Percentiles rank a stretch among this genome's conserved stretches.
Conservation (phyloP, 2,888 invertebrate species). For the Mactromeris polynyma region DNA sequence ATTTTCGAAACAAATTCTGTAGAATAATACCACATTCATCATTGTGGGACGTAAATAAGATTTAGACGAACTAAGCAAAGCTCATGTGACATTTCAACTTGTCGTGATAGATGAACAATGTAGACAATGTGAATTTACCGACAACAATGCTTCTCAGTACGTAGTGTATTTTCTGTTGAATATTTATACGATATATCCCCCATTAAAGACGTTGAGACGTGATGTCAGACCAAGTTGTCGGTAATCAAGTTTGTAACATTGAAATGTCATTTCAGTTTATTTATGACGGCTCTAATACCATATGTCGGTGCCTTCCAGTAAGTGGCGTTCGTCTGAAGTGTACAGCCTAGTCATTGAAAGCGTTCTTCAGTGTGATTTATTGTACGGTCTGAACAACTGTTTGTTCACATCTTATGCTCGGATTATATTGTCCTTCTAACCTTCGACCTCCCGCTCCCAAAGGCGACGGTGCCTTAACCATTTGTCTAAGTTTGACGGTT, state of each 20-base stretch:
- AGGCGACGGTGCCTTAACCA: too few species aligned
- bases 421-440: too few species aligned
- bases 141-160: not conserved
- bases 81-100: not conserved
- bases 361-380: not conserved
- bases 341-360: not conserved
- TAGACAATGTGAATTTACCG: not conserved
- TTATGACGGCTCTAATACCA: not conserved
- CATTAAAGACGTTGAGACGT: not conserved
- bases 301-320: not conserved
- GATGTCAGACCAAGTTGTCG: not conserved
- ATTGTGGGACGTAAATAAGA: not conserved
- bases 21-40: not conserved
- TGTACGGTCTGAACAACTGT: not conserved
- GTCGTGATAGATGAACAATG: not conserved
- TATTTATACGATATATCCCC: not conserved
- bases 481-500: too few species aligned
- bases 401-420: not conserved
- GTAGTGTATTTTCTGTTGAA: not conserved
- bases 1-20: not conserved
- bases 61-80: not conserved
- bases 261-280: not conserved
- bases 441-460: too few species aligned
- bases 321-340: not conserved
- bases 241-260: not conserved